Evolutionary conservation across 2,797 vertebrate species (phyloP).

Genomic region (Poecilia gillii): DNA sequence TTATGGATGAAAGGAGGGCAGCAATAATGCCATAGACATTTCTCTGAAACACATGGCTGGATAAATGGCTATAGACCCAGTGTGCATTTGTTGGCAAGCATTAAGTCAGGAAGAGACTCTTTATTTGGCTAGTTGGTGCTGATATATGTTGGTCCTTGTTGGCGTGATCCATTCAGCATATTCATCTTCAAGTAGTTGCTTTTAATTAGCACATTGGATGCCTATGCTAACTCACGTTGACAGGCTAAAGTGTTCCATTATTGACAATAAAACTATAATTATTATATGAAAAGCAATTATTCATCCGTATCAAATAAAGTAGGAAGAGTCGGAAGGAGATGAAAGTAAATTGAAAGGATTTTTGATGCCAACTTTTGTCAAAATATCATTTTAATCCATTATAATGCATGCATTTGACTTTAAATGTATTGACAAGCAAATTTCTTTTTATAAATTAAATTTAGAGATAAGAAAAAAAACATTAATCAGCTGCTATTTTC

Average conservation of each 20-base stretch:
- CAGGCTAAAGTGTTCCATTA: conserved; percentile 61
- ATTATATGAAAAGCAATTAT: conserved; percentile 66
- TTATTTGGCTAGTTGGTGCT: conserved; percentile 65
- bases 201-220: conserved; percentile 53
- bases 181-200: conserved; percentile 50
- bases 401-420: conserved; percentile 48
- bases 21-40: conserved; percentile 73
- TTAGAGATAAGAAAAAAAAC: conserved; percentile 6
- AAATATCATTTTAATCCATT: conserved; percentile 43
- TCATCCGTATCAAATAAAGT: conserved; percentile 60
- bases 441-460: conserved; percentile 20
- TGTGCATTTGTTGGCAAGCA: conserved; percentile 57
- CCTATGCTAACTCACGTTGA: conserved; percentile 64
- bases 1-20: conserved; percentile 77
- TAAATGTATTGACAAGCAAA: conserved; percentile 34
- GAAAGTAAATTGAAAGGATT: conserved; percentile 53
- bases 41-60: conserved; percentile 70
- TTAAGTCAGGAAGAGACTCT: conserved; percentile 57
- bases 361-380: conserved; percentile 57
- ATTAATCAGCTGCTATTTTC: conserved; percentile 49
- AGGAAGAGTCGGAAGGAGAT: conserved; percentile 55
- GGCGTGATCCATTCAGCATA: conserved; percentile 50
- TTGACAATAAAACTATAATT: conserved; percentile 66
- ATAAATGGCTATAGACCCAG: conserved; percentile 56
- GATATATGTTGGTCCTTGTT: conserved; percentile 61